A percentile compares a stretch with the other conserved stretches of the same genome.
phyloP scores from a whole-genome alignment of 2,888 invertebrate species.

The Bombylius discolor region DNA sequence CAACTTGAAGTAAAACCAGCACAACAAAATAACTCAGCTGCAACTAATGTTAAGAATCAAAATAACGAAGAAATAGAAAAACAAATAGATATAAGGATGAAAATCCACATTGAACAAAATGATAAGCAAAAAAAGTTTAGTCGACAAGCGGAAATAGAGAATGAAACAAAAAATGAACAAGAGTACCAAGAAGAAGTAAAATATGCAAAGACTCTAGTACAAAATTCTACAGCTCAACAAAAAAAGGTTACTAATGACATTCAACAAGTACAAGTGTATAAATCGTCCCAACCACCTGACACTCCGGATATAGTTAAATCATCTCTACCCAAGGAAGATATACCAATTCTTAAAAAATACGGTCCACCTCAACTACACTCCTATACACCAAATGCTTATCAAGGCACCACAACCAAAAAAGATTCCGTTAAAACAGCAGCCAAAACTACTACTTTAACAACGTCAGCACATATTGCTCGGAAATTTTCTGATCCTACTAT shows the following conservation, averaged over 20 bases:
- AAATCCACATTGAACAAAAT: too few relatives aligned
- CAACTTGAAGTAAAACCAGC: too few relatives aligned
- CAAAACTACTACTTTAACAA: not conserved
- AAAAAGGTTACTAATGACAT: not conserved
- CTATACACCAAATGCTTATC: conserved; percentile 33
- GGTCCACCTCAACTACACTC: conserved; percentile 33
- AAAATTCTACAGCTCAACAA: not conserved
- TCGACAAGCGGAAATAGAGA: not conserved
- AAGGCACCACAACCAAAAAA: conserved; percentile 23
- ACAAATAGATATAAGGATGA: too few relatives aligned
- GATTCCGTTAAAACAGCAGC: not conserved
- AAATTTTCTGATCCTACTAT: conserved; percentile 12
- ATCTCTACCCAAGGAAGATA: conserved; percentile 29
- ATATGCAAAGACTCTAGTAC: too few relatives aligned
- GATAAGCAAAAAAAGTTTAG: not conserved
- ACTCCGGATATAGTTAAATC: conserved; percentile 34
- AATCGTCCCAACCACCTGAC: conserved; percentile 31
- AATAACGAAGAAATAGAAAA: too few relatives aligned
- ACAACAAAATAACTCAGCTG: too few relatives aligned
- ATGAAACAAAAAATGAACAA: not conserved
- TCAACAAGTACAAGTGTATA: conserved; percentile 17
- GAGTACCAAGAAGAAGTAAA: not conserved
- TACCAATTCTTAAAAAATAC: conserved; percentile 32
- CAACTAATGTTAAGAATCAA: too few relatives aligned
- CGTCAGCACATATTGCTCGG: not conserved